A percentile compares a stretch with the other conserved stretches of the same genome.
phyloP scores from a whole-genome alignment of 2,113 vertebrate species.

The Hyaena hyaena region DNA sequence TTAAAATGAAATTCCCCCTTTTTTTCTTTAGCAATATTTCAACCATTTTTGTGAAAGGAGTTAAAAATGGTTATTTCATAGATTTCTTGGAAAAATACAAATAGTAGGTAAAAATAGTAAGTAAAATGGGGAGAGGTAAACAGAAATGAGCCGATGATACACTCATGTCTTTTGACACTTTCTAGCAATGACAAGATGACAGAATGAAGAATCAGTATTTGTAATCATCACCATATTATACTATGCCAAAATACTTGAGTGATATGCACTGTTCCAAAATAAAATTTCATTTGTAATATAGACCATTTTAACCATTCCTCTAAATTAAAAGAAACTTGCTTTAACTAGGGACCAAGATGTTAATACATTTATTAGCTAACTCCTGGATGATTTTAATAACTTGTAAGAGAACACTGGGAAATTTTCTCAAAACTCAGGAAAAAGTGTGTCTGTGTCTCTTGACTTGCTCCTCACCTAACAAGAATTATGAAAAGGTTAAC shows the following conservation, averaged over 20 bases:
- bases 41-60: neutral
- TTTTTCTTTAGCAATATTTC: neutral
- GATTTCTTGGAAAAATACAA: neutral
- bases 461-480: neutral
- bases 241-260: neutral
- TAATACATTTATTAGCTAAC: neutral
- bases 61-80: slow-evolving; percentile 14
- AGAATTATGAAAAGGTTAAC: neutral
- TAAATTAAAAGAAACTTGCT: neutral
- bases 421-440: neutral
- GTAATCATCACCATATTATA: neutral
- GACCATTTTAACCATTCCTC: neutral
- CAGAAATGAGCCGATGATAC: neutral
- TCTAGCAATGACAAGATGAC: neutral
- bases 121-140: neutral
- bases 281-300: slow-evolving; percentile 3
- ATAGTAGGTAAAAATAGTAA: neutral
- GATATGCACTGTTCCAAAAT: neutral
- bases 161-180: neutral
- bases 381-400: neutral
- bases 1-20: neutral
- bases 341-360: slow-evolving; percentile 1
- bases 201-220: neutral
- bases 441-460: neutral
- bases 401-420: neutral